These are phyloP conservation scores for Allygus modestus DNA, from an alignment of 2,888 invertebrate genomes.

Conservation along the genomic window DNA sequence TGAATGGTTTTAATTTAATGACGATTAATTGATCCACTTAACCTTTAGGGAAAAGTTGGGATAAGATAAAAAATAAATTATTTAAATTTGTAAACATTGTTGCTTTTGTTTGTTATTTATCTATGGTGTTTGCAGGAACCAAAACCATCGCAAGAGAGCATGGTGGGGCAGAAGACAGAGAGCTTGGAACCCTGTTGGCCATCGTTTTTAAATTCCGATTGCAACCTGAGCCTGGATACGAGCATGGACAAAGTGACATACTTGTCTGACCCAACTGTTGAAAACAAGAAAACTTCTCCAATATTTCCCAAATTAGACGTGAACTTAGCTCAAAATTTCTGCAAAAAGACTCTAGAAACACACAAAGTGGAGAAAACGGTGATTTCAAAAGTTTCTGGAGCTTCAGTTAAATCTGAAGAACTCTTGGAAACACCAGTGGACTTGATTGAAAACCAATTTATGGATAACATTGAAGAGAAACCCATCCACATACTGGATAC, in stretches of 20 bases:
- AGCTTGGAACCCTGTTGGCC: slow-evolving; percentile 88
- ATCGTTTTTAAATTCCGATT: background rate
- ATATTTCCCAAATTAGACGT: slow-evolving; percentile 8
- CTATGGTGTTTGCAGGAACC: slow-evolving; percentile 70
- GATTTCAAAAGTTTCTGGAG: background rate
- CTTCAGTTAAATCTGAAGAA: background rate
- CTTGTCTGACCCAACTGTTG: background rate
- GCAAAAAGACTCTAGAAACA: slow-evolving; percentile 14
- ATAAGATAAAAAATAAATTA: too few relatives aligned
- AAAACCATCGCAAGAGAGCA: slow-evolving; percentile 78
- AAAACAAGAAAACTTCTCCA: background rate
- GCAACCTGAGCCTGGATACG: background rate
- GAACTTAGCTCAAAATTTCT: slow-evolving; percentile 22
- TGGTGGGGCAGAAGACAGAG: slow-evolving; percentile 94
- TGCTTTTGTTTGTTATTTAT: too few relatives aligned
- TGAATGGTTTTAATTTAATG: too few relatives aligned
- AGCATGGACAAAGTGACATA: slow-evolving; percentile 37
- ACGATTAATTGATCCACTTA: too few relatives aligned
- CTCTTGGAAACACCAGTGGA: background rate
- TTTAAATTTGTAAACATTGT: too few relatives aligned
- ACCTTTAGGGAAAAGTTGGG: too few relatives aligned
- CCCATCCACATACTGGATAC: background rate
- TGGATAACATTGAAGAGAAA: background rate
- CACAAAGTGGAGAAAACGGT: background rate
- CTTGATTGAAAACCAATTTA: background rate